Conservation (phyloP, 2,888 invertebrate genomes). For the Lycophotia porphyrea region DNA sequence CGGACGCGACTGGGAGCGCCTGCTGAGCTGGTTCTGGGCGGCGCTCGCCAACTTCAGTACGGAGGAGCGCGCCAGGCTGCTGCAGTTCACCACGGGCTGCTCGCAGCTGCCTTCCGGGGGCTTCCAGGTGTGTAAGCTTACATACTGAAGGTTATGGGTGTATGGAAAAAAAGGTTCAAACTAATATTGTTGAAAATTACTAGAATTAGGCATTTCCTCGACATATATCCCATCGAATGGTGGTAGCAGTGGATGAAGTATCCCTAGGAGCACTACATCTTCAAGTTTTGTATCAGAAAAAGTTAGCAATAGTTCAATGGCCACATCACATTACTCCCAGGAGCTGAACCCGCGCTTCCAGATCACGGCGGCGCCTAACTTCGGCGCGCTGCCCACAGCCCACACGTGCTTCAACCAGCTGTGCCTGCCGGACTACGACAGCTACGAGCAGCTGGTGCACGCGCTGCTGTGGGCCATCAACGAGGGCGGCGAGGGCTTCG, state of each 20-base stretch:
- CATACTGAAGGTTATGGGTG: not conserved
- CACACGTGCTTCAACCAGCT: slow-evolving; percentile 99
- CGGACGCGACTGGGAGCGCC: slow-evolving; percentile 95
- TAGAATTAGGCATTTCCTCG: not conserved
- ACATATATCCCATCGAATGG: not conserved
- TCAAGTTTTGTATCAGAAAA: not conserved
- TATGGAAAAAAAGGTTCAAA: not conserved
- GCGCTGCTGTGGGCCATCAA: slow-evolving; percentile 97
- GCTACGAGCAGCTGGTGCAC: slow-evolving; percentile 97
- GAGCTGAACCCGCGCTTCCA: slow-evolving; percentile 98
- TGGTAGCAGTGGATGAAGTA: not conserved
- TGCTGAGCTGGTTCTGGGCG: slow-evolving; percentile 90
- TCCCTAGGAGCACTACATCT: not conserved
- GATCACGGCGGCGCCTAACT: slow-evolving; percentile 96
- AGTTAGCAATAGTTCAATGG: no score
- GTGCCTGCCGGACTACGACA: slow-evolving; percentile 98
- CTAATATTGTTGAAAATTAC: not conserved
- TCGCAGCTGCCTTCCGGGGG: slow-evolving; percentile 96
- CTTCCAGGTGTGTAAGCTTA: slow-evolving; percentile 89
- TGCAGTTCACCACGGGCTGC: slow-evolving; percentile 98
- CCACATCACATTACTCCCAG: slow-evolving; percentile 66
- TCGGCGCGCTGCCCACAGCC: slow-evolving; percentile 97
- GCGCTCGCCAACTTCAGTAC: slow-evolving; percentile 96
- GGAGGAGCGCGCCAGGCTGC: slow-evolving; percentile 97
- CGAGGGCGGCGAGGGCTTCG: slow-evolving; percentile 98